A percentile compares a stretch with the other conserved stretches of the same genome.
Evolutionary conservation across 2,888 invertebrate genomes (phyloP).

Genomic region (Cartodere bifasciata): DNA sequence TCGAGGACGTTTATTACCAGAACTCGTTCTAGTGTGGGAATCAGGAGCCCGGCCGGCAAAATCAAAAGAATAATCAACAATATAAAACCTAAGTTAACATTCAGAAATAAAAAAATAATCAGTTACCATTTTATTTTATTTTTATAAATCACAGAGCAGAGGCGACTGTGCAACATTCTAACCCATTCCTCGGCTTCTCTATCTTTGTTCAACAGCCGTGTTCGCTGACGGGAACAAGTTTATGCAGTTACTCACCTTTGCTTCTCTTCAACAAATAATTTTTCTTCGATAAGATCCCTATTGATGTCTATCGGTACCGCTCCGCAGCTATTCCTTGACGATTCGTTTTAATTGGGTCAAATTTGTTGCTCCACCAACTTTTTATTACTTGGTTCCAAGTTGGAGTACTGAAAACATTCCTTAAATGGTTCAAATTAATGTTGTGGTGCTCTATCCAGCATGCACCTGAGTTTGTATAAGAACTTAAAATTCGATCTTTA

Average conservation of each 20-base stretch:
- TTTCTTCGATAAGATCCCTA: constrained; percentile 23
- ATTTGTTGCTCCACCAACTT: constrained; percentile 24
- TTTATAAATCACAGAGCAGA: constrained; percentile 33
- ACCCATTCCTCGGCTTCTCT: constrained; percentile 16
- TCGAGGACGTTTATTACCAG: constrained; percentile 26
- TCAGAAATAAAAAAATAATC: constrained; percentile 36
- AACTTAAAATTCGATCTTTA: too few relatives aligned
- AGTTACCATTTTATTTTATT: constrained; percentile 35
- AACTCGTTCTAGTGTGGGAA: constrained; percentile 33
- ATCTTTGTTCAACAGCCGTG: constrained; percentile 11
- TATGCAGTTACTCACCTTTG: constrained; percentile 17
- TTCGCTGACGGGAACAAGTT: constrained; percentile 18
- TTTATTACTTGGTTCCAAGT: too few relatives aligned
- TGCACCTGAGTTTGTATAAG: too few relatives aligned
- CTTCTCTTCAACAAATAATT: constrained; percentile 23
- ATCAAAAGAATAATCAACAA: constrained; percentile 36
- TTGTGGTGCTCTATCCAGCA: too few relatives aligned
- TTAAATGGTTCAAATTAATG: too few relatives aligned
- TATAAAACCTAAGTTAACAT: constrained; percentile 38
- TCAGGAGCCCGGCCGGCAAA: constrained; percentile 32
- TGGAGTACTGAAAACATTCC: too few relatives aligned
- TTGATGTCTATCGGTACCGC: constrained; percentile 24
- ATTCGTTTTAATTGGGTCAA: constrained; percentile 24
- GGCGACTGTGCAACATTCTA: constrained; percentile 23
- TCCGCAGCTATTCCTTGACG: constrained; percentile 20